phyloP scores from a whole-genome alignment of 2,113 vertebrate species.

The Tachuris rubrigastra region DNA sequence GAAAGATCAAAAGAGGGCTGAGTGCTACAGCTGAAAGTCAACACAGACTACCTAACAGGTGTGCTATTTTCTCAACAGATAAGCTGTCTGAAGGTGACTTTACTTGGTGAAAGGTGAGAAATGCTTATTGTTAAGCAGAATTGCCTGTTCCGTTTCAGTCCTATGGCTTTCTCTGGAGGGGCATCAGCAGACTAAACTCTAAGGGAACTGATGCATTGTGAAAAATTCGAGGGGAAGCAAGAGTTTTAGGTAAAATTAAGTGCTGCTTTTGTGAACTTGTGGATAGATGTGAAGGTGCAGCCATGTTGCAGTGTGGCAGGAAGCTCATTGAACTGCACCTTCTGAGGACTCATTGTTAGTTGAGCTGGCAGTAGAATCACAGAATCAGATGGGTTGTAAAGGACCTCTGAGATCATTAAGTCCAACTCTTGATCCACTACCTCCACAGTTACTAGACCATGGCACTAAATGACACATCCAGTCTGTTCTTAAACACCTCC shows the following conservation, averaged over 20 bases:
- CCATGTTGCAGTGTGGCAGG: not conserved
- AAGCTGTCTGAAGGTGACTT: not conserved
- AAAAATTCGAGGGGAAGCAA: not conserved
- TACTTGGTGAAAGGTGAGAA: not conserved
- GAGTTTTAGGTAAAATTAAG: not conserved
- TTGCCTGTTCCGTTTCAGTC: not conserved
- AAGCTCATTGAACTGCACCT: not conserved
- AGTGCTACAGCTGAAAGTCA: not conserved
- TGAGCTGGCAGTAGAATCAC: too few relatives aligned
- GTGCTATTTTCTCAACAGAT: not conserved
- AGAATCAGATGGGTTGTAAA: too few relatives aligned
- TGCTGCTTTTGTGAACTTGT: not conserved
- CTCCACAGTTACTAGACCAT: too few relatives aligned
- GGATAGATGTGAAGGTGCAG: not conserved
- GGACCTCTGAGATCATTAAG: too few relatives aligned
- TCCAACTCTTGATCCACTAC: too few relatives aligned
- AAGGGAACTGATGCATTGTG: accelerated
- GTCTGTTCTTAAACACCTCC: too few relatives aligned
- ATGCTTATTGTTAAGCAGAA: not conserved
- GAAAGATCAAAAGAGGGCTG: not conserved
- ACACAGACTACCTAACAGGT: not conserved
- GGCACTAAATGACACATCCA: too few relatives aligned
- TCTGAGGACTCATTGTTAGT: not conserved
- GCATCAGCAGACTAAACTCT: accelerated
- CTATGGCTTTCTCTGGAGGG: not conserved